Evolutionary conservation across 2,888 invertebrate genomes (phyloP), one percentile per base, ranked within the genome.

Genomic region (Catonia carolina): DNA sequence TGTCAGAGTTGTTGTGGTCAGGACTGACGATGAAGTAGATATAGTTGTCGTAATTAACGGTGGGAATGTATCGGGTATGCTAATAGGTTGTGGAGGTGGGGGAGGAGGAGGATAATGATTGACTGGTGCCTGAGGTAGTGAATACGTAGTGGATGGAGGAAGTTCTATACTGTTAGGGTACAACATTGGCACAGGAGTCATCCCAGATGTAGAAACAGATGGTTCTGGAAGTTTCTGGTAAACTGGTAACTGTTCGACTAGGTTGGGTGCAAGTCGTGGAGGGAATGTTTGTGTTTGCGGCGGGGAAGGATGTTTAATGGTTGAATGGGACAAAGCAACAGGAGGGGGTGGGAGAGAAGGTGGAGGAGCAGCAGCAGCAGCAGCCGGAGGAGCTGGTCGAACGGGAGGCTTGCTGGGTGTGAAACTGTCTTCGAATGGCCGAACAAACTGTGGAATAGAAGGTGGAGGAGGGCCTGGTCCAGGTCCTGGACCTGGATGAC

Each of bases 151-250:
- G 36, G 47, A 41, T 36, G 31, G 17, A 52, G 53, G 53, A 35
- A 56, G 42, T 55, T 61, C 37, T 58, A 48, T 18, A 58, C 54
- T 39, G 63, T 58, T 14, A 63, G 59, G 47, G 27, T 27, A 27
- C 8, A 27, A 27, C 27, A 27, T 27, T 8, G 62, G 72, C 15
- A 73, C 70, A n/a, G 72, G 68, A n/a, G 74, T 71, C 33, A 70
- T 71, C 71, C 48, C 27, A 27, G 27, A 8, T 27, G 27, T 27
- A 8, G 27, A 27, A 27, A 27, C 27, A 70, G 68, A 60, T 70
- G 70, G 35, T 68, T 67, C 58, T 71, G 63, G 59, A 70, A 71
- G 54, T 70, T 64, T 39, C 70, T 67, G 53, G 55, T 58, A 39
- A 5, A 42, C 33, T 36, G 55, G 55, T 36, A 56, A 61, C 71